A percentile compares a stretch with the other conserved stretches of the same genome.
Conservation (phyloP, 2,888 invertebrate genomes). For the Lydus trimaculatus region DNA sequence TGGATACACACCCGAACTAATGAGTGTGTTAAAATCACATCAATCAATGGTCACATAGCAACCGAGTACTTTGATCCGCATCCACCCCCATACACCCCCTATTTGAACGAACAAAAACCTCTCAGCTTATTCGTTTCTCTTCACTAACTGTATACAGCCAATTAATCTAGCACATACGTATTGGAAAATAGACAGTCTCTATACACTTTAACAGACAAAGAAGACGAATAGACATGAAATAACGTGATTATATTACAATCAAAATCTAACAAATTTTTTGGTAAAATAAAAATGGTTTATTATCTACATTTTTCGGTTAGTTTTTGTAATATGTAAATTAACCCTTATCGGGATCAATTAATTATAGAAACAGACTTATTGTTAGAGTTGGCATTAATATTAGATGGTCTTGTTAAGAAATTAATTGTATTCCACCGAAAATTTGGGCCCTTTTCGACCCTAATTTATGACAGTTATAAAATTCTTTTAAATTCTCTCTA, state of each 20-base stretch:
- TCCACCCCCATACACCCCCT: slow-evolving; percentile 20
- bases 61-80: slow-evolving; percentile 53
- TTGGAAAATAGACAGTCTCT: not conserved
- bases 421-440: not conserved
- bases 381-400: not conserved
- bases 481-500: not conserved
- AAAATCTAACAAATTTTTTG: too few relatives aligned
- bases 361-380: slow-evolving; percentile 26
- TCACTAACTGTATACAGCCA: slow-evolving; percentile 30
- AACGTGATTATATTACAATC: too few relatives aligned
- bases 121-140: slow-evolving; percentile 35
- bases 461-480: not conserved
- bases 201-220: not conserved
- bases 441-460: not conserved
- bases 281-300: too few relatives aligned
- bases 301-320: not conserved
- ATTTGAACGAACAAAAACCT: slow-evolving; percentile 7
- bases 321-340: slow-evolving; percentile 32
- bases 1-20: slow-evolving; percentile 46
- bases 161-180: slow-evolving; percentile 26
- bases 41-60: slow-evolving; percentile 59
- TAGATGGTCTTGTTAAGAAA: not conserved
- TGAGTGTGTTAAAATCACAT: slow-evolving; percentile 59
- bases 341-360: slow-evolving; percentile 33
- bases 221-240: not conserved